Evolutionary conservation across 2,888 invertebrate genomes (phyloP).

Genomic region (Acrobasis suavella): DNA sequence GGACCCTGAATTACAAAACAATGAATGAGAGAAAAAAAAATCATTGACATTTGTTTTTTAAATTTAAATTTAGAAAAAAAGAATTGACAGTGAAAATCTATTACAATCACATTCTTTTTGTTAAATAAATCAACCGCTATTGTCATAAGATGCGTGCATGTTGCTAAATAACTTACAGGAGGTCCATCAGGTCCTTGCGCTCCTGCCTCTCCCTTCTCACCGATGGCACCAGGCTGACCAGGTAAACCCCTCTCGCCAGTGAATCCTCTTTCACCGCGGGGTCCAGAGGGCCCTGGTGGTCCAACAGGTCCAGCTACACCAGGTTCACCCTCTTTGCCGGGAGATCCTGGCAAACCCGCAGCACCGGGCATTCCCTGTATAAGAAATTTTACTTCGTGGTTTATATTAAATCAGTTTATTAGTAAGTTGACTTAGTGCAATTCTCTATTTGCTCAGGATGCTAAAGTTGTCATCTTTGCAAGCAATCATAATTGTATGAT

Average conservation of each 20-base stretch:
- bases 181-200: slow-evolving; percentile 86
- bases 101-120: no score
- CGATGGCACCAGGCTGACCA: slow-evolving; percentile 85
- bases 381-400: slow-evolving; percentile 19
- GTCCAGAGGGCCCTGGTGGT: slow-evolving; percentile 83
- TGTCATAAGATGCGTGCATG: no score
- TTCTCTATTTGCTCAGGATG: no score
- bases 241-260: slow-evolving; percentile 88
- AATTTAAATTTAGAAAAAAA: no score
- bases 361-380: slow-evolving; percentile 87
- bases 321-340: slow-evolving; percentile 91
- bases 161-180: slow-evolving; percentile 74
- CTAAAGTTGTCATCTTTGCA: neutral
- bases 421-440: no score
- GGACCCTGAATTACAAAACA: slow-evolving; percentile 80
- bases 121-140: no score
- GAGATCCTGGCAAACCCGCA: slow-evolving; percentile 86
- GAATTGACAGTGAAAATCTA: no score
- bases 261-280: slow-evolving; percentile 86
- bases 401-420: neutral
- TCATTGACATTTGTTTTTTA: no score
- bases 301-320: slow-evolving; percentile 87
- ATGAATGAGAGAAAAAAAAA: no score
- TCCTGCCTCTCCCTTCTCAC: slow-evolving; percentile 85
- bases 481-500: no score